phyloP scores from a whole-genome alignment of 1,140 invertebrate species.

The Diorhabda elongata region DNA sequence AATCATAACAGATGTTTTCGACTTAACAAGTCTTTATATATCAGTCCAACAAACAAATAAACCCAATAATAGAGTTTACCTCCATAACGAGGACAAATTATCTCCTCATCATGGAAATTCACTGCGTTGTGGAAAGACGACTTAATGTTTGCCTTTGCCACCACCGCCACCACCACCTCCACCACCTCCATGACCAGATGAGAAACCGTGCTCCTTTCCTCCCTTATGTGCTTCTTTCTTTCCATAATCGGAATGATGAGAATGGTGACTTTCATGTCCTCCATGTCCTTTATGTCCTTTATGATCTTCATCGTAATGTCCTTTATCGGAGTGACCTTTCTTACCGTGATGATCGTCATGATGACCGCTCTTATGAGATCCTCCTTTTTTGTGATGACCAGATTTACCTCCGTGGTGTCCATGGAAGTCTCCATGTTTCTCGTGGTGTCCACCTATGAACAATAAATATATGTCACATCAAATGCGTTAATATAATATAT shows the following conservation, averaged over 20 bases:
- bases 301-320: conserved; percentile 71
- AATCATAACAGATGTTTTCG: neutral
- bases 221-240: conserved; percentile 63
- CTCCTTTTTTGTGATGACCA: conserved; percentile 64
- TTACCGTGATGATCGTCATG: conserved; percentile 62
- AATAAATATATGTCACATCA: neutral
- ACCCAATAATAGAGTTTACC: neutral
- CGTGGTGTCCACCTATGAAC: conserved; percentile 60
- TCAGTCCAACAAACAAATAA: neutral
- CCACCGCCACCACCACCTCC: neutral
- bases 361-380: conserved; percentile 64
- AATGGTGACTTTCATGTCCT: conserved; percentile 62
- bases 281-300: conserved; percentile 68
- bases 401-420: conserved; percentile 64
- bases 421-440: conserved; percentile 67
- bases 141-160: neutral
- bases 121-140: neutral
- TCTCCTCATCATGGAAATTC: neutral
- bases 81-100: neutral
- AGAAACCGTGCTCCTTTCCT: conserved; percentile 57
- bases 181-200: conserved; percentile 7
- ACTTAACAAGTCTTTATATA: neutral
- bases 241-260: conserved; percentile 61
- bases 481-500: neutral
- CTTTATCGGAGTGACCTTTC: conserved; percentile 63